phyloP scores from a whole-genome alignment of 1,140 invertebrate genomes.

The Drosophila pruinosa region DNA sequence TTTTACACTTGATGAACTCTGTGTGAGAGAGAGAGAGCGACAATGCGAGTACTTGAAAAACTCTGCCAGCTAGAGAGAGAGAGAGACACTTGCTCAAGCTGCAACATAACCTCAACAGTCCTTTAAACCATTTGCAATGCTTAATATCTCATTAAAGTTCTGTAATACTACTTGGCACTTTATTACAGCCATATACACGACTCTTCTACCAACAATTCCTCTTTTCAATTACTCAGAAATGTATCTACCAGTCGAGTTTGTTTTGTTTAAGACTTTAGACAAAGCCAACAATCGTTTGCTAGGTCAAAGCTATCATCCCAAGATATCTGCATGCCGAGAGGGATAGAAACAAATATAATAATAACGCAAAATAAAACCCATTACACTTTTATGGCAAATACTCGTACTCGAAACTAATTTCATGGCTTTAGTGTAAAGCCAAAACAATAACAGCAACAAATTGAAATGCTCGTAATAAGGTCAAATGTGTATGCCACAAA shows the following conservation, averaged over 20 bases:
- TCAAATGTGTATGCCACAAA: conserved; percentile 70
- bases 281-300: conserved; percentile 26
- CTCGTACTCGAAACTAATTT: conserved; percentile 64
- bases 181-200: too few relatives aligned
- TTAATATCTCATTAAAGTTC: too few relatives aligned
- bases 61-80: background rate
- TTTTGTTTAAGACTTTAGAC: background rate
- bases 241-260: background rate
- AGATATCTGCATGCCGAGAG: conserved; percentile 20
- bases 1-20: conserved; percentile 60
- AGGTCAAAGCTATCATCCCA: conserved; percentile 42
- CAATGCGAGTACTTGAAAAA: too few relatives aligned
- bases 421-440: conserved; percentile 54
- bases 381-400: conserved; percentile 51
- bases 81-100: conserved; percentile 7
- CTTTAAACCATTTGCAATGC: too few relatives aligned
- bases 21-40: conserved; percentile 6
- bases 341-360: conserved; percentile 1
- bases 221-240: conserved; percentile 20
- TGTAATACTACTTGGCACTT: too few relatives aligned
- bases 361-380: conserved; percentile 23
- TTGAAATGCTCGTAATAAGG: conserved; percentile 66
- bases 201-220: too few relatives aligned
- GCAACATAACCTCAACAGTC: background rate
- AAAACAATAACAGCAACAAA: conserved; percentile 26